Conservation (phyloP, 2,888 invertebrate genomes). For the Seira ritae region DNA sequence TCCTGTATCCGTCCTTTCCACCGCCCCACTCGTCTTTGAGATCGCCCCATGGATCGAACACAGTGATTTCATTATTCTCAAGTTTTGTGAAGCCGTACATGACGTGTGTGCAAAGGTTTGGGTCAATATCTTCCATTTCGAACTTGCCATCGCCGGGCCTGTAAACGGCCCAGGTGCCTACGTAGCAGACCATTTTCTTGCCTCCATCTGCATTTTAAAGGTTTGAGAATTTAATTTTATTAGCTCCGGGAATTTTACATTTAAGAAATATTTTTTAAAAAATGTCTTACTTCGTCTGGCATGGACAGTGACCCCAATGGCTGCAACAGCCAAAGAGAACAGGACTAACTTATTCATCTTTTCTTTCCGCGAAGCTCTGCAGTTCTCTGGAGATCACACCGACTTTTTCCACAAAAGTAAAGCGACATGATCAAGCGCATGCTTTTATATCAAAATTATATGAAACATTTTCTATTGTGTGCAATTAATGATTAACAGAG, state of each 20-base stretch:
- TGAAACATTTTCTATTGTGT: not conserved
- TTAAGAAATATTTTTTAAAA: slow-evolving; percentile 20
- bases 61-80: slow-evolving; percentile 73
- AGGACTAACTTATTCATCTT: slow-evolving; percentile 39
- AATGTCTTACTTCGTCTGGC: slow-evolving; percentile 47
- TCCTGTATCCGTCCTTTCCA: too few species aligned
- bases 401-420: not conserved
- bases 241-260: not conserved
- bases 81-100: slow-evolving; percentile 75
- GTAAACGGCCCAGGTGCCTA: slow-evolving; percentile 74
- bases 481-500: not conserved
- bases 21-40: slow-evolving; percentile 74
- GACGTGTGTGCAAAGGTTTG: slow-evolving; percentile 75
- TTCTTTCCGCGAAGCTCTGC: not conserved
- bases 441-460: not conserved
- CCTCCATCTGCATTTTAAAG: slow-evolving; percentile 26
- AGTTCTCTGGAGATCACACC: not conserved
- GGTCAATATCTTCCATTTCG: slow-evolving; percentile 75
- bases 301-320: slow-evolving; percentile 24
- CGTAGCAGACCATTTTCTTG: slow-evolving; percentile 74
- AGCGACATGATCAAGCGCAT: not conserved
- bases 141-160: slow-evolving; percentile 74
- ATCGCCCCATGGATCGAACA: slow-evolving; percentile 75
- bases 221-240: not conserved
- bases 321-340: slow-evolving; percentile 40